Evolutionary conservation across 2,888 invertebrate species (phyloP).

Genomic region (Hypsopygia costalis): DNA sequence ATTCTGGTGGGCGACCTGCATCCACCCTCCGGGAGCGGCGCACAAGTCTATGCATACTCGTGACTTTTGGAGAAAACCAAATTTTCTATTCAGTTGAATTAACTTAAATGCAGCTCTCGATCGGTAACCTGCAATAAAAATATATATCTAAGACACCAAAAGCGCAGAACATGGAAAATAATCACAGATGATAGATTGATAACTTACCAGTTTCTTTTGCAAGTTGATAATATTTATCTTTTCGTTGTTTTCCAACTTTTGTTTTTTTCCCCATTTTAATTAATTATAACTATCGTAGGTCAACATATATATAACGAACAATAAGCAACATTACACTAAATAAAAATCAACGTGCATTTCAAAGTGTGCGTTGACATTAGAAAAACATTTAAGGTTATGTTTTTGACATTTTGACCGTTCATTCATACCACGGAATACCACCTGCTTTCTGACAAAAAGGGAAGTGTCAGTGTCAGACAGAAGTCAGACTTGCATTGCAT

Average conservation of each 20-base stretch:
- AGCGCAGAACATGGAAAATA: too few species aligned
- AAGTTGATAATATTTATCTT: slow-evolving; percentile 98
- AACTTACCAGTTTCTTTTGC: slow-evolving; percentile 97
- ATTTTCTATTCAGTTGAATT: slow-evolving; percentile 98
- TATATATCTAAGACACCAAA: background rate
- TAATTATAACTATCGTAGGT: background rate
- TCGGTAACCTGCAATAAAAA: slow-evolving; percentile 87
- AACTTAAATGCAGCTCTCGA: slow-evolving; percentile 99
- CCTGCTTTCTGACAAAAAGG: too few species aligned
- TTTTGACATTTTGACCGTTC: too few species aligned
- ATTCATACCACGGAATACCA: too few species aligned
- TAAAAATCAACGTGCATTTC: too few species aligned
- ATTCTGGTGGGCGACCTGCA: slow-evolving; percentile 98
- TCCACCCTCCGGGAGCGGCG: slow-evolving; percentile 99
- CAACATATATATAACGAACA: too few species aligned
- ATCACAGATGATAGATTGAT: too few species aligned
- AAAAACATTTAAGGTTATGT: too few species aligned
- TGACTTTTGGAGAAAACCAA: slow-evolving; percentile 97
- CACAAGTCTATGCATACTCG: slow-evolving; percentile 98
- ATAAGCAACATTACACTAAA: too few species aligned
- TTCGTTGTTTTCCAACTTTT: slow-evolving; percentile 98
- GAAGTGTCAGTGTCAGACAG: too few species aligned
- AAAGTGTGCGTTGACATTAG: too few species aligned
- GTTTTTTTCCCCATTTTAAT: slow-evolving; percentile 94
- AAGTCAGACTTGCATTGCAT: too few species aligned